Evolutionary conservation across 1,140 invertebrate species (phyloP).

Genomic region (Mamestra configurata): DNA sequence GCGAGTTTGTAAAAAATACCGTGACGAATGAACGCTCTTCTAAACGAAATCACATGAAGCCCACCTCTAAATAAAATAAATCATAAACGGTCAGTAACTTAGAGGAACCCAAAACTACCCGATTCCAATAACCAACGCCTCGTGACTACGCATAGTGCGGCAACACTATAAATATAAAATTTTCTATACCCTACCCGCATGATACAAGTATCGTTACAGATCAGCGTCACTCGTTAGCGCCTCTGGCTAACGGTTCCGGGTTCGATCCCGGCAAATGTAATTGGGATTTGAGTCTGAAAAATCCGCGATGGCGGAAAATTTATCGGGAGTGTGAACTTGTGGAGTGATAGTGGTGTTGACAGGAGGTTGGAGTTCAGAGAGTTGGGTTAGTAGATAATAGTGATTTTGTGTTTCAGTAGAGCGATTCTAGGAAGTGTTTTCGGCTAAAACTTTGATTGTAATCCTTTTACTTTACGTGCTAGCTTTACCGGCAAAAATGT

Average conservation of each 20-base stretch:
- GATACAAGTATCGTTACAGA: background rate
- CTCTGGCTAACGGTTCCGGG: background rate
- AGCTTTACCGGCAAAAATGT: no score
- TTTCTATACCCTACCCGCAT: background rate
- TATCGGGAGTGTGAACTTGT: background rate
- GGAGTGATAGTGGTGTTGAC: background rate
- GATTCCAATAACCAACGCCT: background rate
- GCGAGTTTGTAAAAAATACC: no score
- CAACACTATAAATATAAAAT: background rate
- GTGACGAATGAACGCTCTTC: no score
- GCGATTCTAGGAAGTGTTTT: no score
- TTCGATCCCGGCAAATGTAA: constrained; percentile 9
- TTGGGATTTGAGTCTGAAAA: constrained; percentile 1
- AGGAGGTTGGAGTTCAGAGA: background rate
- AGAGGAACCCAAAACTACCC: no score
- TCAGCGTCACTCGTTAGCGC: constrained; percentile 11
- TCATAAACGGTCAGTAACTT: no score
- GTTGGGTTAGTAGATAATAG: background rate
- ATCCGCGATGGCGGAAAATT: background rate
- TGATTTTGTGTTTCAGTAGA: no score
- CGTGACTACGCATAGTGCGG: background rate
- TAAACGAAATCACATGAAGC: no score
- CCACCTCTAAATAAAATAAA: no score
- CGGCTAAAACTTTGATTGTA: no score
- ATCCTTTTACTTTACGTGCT: no score